Evolutionary conservation across 2,797 vertebrate genomes (phyloP).

Genomic region (Chelidonichthys spinosus): DNA sequence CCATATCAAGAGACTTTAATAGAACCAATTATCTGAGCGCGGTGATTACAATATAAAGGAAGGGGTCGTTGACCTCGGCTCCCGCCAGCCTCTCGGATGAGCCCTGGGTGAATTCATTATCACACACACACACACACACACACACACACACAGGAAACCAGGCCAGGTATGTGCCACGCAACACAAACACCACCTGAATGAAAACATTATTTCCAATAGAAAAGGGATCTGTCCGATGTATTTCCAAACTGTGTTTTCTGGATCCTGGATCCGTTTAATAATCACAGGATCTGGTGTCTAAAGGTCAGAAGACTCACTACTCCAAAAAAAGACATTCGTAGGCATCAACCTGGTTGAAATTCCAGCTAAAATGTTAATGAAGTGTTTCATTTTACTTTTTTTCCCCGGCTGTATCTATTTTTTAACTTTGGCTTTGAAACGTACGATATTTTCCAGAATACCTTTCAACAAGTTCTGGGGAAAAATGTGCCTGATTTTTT

Average conservation of each 20-base stretch:
- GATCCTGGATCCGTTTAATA: background rate
- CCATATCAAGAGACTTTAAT: constrained; percentile 79
- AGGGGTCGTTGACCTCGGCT: constrained; percentile 71
- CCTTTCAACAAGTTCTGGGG: background rate
- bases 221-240: background rate
- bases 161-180: constrained; percentile 40
- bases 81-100: constrained; percentile 48
- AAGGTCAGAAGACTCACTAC: background rate
- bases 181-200: constrained; percentile 63
- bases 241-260: background rate
- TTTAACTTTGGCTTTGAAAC: background rate
- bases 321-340: background rate
- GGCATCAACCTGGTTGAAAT: background rate
- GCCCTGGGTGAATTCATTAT: constrained; percentile 34
- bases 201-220: constrained; percentile 59
- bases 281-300: background rate
- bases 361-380: background rate
- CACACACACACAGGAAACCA: constrained; percentile 28
- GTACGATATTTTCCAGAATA: background rate
- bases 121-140: constrained; percentile 14
- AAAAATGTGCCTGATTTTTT: background rate
- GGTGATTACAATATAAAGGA: constrained; percentile 69
- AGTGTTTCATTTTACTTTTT: background rate
- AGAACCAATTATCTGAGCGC: constrained; percentile 71
- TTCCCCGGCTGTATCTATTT: background rate